These are phyloP conservation scores for Chaetodon trifascialis DNA, from an alignment of 2,113 vertebrate species.

Conservation along the genomic window DNA sequence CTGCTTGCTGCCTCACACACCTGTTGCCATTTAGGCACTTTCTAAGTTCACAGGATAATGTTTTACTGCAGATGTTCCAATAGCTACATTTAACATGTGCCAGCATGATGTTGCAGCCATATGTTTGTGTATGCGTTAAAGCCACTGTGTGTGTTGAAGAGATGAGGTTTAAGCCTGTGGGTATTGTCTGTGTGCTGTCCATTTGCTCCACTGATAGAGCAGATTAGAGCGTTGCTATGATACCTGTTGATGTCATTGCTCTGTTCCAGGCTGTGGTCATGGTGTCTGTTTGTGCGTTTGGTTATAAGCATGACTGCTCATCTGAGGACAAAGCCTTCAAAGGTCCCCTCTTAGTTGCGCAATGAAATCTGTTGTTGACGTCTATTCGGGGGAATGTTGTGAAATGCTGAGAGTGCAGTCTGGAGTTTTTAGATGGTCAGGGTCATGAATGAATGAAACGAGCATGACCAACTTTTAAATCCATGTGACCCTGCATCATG, in stretches of 20 bases:
- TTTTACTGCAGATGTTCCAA: neutral
- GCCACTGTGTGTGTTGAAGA: neutral
- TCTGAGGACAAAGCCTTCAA: neutral
- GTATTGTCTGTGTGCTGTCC: slow-evolving; percentile 30
- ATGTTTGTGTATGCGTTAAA: neutral
- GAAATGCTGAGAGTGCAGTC: slow-evolving; percentile 7
- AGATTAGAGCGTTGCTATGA: slow-evolving; percentile 84
- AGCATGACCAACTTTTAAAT: slow-evolving; percentile 6
- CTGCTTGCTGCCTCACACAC: slow-evolving; percentile 7
- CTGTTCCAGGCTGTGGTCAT: slow-evolving; percentile 47
- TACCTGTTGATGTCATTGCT: slow-evolving; percentile 81
- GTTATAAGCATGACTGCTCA: slow-evolving; percentile 30
- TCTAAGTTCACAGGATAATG: neutral
- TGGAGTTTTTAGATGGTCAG: neutral
- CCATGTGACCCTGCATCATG: slow-evolving; percentile 67
- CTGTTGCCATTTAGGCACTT: slow-evolving; percentile 34
- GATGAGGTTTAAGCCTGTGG: slow-evolving; percentile 20
- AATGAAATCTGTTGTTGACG: slow-evolving; percentile 1
- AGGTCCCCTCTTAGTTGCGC: neutral
- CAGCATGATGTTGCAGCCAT: neutral
- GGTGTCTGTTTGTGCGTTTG: slow-evolving; percentile 62
- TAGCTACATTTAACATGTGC: neutral
- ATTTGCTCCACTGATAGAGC: slow-evolving; percentile 45
- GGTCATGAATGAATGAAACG: neutral
- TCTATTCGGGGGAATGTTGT: neutral